These are phyloP conservation scores for Euura saliciscinereae DNA, from an alignment of 1,140 invertebrate genomes.

Conservation along the genomic window DNA sequence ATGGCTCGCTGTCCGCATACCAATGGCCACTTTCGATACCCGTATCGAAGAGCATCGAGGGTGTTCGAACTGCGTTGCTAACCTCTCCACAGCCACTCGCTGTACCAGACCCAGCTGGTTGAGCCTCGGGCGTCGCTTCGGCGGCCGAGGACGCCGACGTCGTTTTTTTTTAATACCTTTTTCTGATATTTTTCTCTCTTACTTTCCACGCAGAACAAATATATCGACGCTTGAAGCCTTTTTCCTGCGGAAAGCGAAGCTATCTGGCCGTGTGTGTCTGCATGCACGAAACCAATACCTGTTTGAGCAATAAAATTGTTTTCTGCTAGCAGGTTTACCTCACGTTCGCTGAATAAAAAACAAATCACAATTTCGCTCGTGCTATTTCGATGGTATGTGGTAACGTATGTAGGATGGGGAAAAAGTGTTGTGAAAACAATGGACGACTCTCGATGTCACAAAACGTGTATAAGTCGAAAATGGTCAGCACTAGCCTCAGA, in stretches of 20 bases:
- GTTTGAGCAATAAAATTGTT: neutral
- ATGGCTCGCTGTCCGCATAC: neutral
- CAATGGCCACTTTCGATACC: conserved; percentile 2
- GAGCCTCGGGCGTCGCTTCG: neutral
- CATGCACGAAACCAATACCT: neutral
- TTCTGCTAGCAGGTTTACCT: neutral
- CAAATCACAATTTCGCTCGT: neutral
- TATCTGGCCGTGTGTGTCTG: neutral
- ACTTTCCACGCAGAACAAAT: neutral
- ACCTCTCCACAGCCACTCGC: neutral
- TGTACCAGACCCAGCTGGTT: neutral
- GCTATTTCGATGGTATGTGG: neutral
- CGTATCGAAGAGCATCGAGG: neutral
- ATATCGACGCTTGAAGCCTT: neutral
- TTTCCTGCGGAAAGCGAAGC: neutral
- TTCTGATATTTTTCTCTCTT: neutral
- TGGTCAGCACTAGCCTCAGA: no score
- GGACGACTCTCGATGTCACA: no score
- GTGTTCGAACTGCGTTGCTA: neutral
- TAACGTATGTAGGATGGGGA: no score
- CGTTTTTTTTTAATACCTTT: neutral
- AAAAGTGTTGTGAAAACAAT: no score
- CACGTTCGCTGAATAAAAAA: neutral
- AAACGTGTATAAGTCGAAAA: no score
- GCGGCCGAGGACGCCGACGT: neutral